Percentiles rank a stretch among this genome's conserved stretches.
phyloP scores from a whole-genome alignment of 2,797 vertebrate genomes.

The Protonibea diacanthus region DNA sequence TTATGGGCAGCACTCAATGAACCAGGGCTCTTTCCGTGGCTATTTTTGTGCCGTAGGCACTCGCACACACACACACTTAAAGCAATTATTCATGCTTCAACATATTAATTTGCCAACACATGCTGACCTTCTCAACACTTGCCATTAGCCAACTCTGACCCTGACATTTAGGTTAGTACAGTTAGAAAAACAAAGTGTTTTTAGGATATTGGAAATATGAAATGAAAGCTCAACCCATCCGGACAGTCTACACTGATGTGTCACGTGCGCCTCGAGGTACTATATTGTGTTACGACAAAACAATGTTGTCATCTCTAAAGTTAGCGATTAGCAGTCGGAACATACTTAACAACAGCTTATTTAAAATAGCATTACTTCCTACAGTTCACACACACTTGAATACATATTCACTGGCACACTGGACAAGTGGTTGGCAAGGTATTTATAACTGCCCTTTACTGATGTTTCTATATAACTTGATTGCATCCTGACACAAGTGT shows the following conservation, averaged over 20 bases:
- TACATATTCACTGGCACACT: neutral
- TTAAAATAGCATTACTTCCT: conserved; percentile 6
- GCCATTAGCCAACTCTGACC: conserved; percentile 1
- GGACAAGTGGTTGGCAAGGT: neutral
- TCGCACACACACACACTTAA: conserved; percentile 28
- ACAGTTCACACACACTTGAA: neutral
- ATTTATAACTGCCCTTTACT: conserved; percentile 9
- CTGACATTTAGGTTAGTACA: neutral
- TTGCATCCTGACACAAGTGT: conserved; percentile 7
- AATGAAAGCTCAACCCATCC: neutral
- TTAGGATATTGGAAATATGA: neutral
- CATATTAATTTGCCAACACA: conserved; percentile 40
- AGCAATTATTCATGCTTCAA: conserved; percentile 53
- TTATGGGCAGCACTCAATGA: conserved; percentile 51
- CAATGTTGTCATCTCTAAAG: conserved; percentile 24
- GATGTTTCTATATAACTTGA: conserved; percentile 5
- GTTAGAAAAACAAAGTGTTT: neutral
- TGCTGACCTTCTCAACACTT: conserved; percentile 27
- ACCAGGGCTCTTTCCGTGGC: conserved; percentile 43
- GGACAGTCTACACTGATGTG: neutral
- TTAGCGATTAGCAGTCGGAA: conserved; percentile 10
- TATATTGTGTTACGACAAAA: neutral
- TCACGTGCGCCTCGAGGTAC: neutral
- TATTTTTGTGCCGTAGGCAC: conserved; percentile 45
- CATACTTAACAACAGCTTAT: conserved; percentile 13